phyloP scores from a whole-genome alignment of 2,113 vertebrate species.

The Mormyrus iriodes region DNA sequence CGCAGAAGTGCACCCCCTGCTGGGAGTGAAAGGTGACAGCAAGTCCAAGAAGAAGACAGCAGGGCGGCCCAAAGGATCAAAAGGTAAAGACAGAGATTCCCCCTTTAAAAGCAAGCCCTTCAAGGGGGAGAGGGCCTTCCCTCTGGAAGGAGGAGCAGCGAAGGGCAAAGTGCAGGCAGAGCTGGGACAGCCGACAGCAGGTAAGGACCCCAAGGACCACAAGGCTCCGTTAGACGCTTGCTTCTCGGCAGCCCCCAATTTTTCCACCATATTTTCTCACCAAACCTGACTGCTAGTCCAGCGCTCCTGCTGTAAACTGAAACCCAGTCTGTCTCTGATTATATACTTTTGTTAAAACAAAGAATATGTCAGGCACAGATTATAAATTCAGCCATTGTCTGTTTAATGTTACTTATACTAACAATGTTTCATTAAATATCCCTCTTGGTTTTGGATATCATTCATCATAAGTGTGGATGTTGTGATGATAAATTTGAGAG shows the following conservation, averaged over 20 bases:
- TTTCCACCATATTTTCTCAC: conserved; percentile 7
- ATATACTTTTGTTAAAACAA: neutral
- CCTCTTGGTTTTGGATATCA: neutral
- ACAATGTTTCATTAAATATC: neutral
- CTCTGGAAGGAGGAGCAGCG: conserved; percentile 72
- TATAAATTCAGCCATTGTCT: neutral
- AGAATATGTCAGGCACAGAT: neutral
- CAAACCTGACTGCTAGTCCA: neutral
- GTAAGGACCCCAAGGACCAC: conserved; percentile 70
- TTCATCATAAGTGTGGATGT: neutral
- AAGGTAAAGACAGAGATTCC: conserved; percentile 99
- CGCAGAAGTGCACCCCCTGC: conserved; percentile 91
- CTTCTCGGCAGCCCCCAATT: conserved; percentile 52
- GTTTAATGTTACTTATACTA: neutral
- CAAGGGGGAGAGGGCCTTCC: conserved; percentile 89
- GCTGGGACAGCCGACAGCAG: conserved; percentile 81
- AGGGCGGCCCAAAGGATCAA: conserved; percentile 96
- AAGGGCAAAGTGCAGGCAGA: conserved; percentile 88
- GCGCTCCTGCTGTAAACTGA: neutral
- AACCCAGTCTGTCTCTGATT: neutral
- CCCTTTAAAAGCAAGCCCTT: conserved; percentile 94
- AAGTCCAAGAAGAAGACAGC: conserved; percentile 99
- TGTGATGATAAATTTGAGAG: neutral
- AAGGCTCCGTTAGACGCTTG: conserved; percentile 44
- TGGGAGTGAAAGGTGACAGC: conserved; percentile 97